These are phyloP conservation scores for Dorcus parallelipipedus DNA, from an alignment of 2,888 invertebrate genomes.

Conservation along the genomic window DNA sequence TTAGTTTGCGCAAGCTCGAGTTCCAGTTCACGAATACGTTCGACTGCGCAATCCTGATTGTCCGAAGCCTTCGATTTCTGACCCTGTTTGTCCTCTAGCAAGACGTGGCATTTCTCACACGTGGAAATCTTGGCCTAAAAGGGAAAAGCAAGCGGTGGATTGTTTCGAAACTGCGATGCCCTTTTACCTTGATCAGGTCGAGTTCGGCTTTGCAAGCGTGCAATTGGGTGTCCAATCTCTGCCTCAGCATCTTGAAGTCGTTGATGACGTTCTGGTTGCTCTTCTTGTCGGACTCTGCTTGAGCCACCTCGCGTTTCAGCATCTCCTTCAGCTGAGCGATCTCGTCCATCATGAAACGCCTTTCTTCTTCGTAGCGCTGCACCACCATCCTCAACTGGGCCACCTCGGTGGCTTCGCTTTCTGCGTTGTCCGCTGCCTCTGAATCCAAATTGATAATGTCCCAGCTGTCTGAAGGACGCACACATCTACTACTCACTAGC, in stretches of 20 bases:
- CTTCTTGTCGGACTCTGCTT: constrained; percentile 67
- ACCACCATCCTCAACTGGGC: constrained; percentile 56
- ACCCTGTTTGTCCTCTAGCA: constrained; percentile 30
- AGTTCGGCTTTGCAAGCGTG: constrained; percentile 62
- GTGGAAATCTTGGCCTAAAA: constrained; percentile 54
- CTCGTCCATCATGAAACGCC: constrained; percentile 49
- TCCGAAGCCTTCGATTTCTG: constrained; percentile 24
- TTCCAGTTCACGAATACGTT: constrained; percentile 84
- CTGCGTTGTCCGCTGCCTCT: constrained; percentile 60
- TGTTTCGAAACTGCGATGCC: too few species aligned
- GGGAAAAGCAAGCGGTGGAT: not conserved
- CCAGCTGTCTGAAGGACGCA: constrained; percentile 45
- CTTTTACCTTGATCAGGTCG: constrained; percentile 60
- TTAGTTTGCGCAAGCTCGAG: constrained; percentile 96
- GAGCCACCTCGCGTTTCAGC: constrained; percentile 70
- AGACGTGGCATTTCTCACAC: constrained; percentile 53
- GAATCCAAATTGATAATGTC: constrained; percentile 50
- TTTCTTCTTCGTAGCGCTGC: constrained; percentile 67
- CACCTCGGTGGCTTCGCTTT: constrained; percentile 57
- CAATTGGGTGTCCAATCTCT: constrained; percentile 79
- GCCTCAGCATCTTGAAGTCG: constrained; percentile 91
- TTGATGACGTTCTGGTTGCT: constrained; percentile 79
- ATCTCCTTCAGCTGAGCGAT: constrained; percentile 67
- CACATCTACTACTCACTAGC: constrained; percentile 12
- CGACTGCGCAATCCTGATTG: constrained; percentile 53